Conservation (phyloP, 2,888 invertebrate genomes). For the Caenorhabditis sulstoni region DNA sequence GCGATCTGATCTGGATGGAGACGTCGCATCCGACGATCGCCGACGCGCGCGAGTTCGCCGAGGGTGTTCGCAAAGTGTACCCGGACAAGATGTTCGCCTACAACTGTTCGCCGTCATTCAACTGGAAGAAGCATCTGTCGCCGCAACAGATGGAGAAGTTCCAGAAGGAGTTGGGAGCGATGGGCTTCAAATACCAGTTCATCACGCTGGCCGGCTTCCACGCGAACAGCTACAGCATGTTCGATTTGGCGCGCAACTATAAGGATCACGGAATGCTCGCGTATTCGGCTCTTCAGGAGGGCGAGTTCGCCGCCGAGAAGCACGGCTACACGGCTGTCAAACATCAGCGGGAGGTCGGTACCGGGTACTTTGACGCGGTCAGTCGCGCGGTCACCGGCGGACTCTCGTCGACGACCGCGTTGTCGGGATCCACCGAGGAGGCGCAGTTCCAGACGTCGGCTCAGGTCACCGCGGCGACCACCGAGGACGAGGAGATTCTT, state of each 20-base stretch:
- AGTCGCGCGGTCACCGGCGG: constrained; percentile 78
- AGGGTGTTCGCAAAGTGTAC: constrained; percentile 77
- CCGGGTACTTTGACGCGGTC: constrained; percentile 81
- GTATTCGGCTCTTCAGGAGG: constrained; percentile 81
- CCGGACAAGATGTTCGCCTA: constrained; percentile 80
- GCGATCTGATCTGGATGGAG: constrained; percentile 81
- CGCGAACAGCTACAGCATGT: constrained; percentile 80
- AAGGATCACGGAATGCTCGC: constrained; percentile 79
- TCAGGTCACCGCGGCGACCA: constrained; percentile 69
- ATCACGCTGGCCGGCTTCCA: constrained; percentile 82
- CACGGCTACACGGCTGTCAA: constrained; percentile 81
- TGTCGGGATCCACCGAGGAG: constrained; percentile 81
- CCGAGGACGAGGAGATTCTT: constrained; percentile 79
- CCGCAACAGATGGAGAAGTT: constrained; percentile 80
- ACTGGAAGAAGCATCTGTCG: constrained; percentile 81
- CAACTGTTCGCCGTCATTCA: constrained; percentile 81
- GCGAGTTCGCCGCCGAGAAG: constrained; percentile 80
- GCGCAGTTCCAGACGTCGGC: constrained; percentile 79
- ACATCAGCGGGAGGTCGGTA: constrained; percentile 82
- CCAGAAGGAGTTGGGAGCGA: constrained; percentile 80
- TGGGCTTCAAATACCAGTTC: constrained; percentile 82
- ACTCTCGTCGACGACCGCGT: constrained; percentile 76
- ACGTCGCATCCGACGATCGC: constrained; percentile 80
- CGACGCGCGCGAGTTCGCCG: constrained; percentile 80
- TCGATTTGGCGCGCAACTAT: constrained; percentile 81